Base-by-base conservation (phyloP, 2,888 invertebrate genomes). In the Lamproptera curius region DNA sequence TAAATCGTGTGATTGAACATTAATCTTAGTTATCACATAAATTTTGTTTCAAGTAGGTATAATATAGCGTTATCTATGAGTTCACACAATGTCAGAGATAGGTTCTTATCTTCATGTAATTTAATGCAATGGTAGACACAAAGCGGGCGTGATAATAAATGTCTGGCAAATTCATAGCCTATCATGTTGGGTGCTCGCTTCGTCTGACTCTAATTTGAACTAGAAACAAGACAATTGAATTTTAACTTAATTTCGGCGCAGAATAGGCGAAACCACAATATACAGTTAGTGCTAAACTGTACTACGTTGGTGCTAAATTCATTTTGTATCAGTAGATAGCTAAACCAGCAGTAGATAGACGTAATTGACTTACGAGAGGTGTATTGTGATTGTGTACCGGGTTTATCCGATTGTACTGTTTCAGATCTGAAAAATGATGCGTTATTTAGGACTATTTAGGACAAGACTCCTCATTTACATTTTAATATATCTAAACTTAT, bases 351-450 rank as follows among this genome's bases (percentile, higher is more conserved):
- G 72, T 56, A 65, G 79, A 84, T 75, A 83, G 81, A 77, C 82
- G 51, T 86, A 85, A 85, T 86, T 86, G 83, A 81, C 84, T 83
- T 76, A 76, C 74, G 79, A 76, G 74, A 78, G 80, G 67, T 81
- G 68, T 70, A 80, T 83, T 82, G 75, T 81, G 80, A 82, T 82
- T 82, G 76, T 42, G 20, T 26, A 34, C 46, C 43, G 31, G 42
- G 36, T 44, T 45, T 46, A 50, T 40, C 57, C 52, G 65, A 65
- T 58, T 62, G 51, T 54, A 63, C 66, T 60, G 57, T 53, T 59
- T 59, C 52, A 20, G 20, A 11, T n/a, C n/a, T n/a, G n/a, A n/a
- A n/a, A n/a, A n/a, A n/a, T n/a, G n/a, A n/a, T n/a, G n/a, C n/a
- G n/a, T n/a, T n/a, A n/a, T n/a, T n/a, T n/a, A 36, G 2, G 16